Evolutionary conservation across 2,888 invertebrate species (phyloP).

Genomic region (Buathra laborator): DNA sequence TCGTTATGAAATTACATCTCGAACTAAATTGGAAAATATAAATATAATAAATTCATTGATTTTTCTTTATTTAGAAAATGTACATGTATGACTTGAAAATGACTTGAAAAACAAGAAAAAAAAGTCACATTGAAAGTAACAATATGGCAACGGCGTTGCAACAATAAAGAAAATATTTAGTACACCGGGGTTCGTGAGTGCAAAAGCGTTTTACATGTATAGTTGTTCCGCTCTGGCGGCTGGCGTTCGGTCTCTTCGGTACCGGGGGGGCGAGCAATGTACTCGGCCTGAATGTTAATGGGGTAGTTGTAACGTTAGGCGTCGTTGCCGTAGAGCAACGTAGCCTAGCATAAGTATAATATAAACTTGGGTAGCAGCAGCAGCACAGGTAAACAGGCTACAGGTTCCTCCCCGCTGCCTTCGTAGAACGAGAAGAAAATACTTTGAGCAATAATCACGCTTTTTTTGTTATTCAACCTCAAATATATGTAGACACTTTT

Average conservation of each 20-base stretch:
- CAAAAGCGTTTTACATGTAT: constrained; percentile 25
- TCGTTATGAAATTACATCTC: too few species aligned
- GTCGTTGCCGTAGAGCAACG: constrained; percentile 12
- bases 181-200: constrained; percentile 17
- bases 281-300: constrained; percentile 62
- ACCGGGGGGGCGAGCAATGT: constrained; percentile 14
- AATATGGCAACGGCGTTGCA: neutral
- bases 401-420: neutral
- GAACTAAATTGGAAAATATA: neutral
- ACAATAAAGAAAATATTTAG: neutral
- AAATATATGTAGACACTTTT: neutral
- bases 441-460: neutral
- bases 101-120: too few species aligned
- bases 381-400: neutral
- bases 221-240: constrained; percentile 3
- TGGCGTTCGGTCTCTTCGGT: neutral
- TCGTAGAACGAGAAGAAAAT: neutral
- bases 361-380: constrained; percentile 4
- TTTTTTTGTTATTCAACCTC: too few species aligned
- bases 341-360: neutral
- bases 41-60: neutral
- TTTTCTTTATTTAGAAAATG: too few species aligned
- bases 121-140: neutral
- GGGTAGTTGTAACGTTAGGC: constrained; percentile 57
- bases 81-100: too few species aligned